phyloP scores from a whole-genome alignment of 2,113 vertebrate species.

The Balaeniceps rex region DNA sequence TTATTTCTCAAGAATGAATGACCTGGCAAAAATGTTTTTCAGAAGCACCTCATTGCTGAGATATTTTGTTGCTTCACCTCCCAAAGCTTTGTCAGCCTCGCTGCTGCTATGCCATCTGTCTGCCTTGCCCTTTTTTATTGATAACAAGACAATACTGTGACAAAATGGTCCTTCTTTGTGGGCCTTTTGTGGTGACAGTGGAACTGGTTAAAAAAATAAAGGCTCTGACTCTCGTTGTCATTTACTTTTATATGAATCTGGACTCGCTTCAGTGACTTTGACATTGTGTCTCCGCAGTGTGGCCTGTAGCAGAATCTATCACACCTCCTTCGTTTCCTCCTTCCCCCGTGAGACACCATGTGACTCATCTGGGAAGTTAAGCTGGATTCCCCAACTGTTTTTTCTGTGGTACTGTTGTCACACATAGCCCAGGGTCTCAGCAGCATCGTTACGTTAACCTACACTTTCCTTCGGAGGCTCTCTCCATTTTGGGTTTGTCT shows the following conservation, averaged over 20 bases:
- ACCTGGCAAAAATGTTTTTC: neutral
- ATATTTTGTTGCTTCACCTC: neutral
- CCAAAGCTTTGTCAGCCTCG: neutral
- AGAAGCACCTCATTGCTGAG: neutral
- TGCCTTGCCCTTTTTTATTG: neutral
- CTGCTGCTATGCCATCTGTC: neutral
- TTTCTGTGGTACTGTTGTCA: neutral
- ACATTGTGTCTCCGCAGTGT: accelerated
- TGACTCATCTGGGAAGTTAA: neutral
- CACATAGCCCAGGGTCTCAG: neutral
- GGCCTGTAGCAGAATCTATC: neutral
- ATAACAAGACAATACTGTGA: neutral
- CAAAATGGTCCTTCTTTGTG: neutral
- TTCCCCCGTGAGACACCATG: neutral
- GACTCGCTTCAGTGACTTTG: neutral
- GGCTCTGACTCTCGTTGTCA: neutral
- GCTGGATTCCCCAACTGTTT: too few relatives aligned
- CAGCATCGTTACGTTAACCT: neutral
- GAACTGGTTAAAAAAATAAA: neutral
- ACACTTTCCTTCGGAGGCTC: neutral
- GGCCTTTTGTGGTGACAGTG: neutral
- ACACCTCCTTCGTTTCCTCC: neutral
- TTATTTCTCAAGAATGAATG: neutral
- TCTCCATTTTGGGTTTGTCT: neutral
- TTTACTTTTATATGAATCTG: neutral